Base-by-base conservation (phyloP, 2,888 invertebrate species). In the Schrankia costaestrigalis region DNA sequence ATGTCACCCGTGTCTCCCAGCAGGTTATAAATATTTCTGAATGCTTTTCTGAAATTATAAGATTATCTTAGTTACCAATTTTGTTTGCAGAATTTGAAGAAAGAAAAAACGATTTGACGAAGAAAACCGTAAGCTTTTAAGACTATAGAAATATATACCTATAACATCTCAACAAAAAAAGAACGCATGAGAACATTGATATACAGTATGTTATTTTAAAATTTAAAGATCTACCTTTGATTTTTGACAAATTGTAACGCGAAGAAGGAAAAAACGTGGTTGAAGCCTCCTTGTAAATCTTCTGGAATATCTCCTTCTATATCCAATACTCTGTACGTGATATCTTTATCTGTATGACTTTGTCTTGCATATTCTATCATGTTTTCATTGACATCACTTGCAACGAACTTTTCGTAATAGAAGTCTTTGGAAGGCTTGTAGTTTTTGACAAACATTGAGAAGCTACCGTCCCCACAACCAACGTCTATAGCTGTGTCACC, bases 231-330 rank as follows among this genome's bases (percentile, higher is more conserved):
- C 80, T 83, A 93, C 93, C 90, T 89, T 70, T 93, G 92, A 62
- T 94, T 90, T 50, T 90, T 90, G 17, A 95, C 90, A 95, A 95
- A 95, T 60, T 95, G 94, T 3, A 95, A 79, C 42, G 94, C 91
- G 67, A 94, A 94, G 66, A 95, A 94, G 0, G 95, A 95, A 31
- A 94, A 91, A 0, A 91, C 89, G 61, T 94, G 93, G 61, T 92
- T 89, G 58, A 93, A 95, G 13, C 74, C 63, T 31, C 77, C 85
- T 9, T 74, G 58, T 26, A 90, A 57, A 11, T 89, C 75, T 1
- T 71, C 65, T 0, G 90, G 89, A 28, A 92, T 45, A 12, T 81
- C 66, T 0, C 81, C 71, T 0, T 89, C 74, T 26, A 95, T 91
- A 57, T 95, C 92, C 36, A 92, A 63, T 13, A 73, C 63, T 15